Evolutionary conservation across 2,797 vertebrate genomes (phyloP).

Genomic region (Thaleichthys pacificus): DNA sequence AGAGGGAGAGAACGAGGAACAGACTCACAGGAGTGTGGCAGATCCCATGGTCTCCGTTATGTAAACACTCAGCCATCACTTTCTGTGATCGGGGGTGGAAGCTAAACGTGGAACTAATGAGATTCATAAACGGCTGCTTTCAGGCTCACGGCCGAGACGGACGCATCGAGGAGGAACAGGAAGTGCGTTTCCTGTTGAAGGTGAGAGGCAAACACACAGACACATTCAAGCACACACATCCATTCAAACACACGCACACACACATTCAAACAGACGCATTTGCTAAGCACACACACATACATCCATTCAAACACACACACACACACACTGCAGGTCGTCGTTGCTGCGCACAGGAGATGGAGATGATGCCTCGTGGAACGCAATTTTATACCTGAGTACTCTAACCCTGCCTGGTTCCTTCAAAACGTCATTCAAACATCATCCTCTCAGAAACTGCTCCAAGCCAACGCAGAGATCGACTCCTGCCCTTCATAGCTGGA

Average conservation of each 20-base stretch:
- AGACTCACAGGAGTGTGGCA: background rate
- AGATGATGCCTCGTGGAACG: constrained; percentile 30
- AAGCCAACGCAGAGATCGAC: constrained; percentile 1
- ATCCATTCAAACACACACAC: no score
- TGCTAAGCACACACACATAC: no score
- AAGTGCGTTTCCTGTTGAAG: no score
- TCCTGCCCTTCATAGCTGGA: background rate
- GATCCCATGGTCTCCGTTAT: constrained; percentile 32
- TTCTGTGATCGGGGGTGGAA: constrained; percentile 58
- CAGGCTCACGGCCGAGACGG: constrained; percentile 71
- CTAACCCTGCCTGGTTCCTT: constrained; percentile 17
- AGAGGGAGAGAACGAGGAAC: background rate
- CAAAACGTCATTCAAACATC: constrained; percentile 11
- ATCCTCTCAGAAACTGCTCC: constrained; percentile 12
- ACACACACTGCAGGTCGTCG: constrained; percentile 9
- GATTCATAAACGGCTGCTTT: constrained; percentile 78
- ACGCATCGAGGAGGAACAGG: constrained; percentile 60
- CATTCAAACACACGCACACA: no score
- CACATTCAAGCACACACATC: no score
- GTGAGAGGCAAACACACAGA: no score
- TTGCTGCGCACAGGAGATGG: constrained; percentile 25
- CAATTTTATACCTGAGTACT: constrained; percentile 47
- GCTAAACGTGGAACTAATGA: constrained; percentile 74
- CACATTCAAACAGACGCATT: no score
- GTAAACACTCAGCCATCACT: constrained; percentile 63